Evolutionary conservation across 2,888 invertebrate species (phyloP).

Genomic region (Drepana falcataria): DNA sequence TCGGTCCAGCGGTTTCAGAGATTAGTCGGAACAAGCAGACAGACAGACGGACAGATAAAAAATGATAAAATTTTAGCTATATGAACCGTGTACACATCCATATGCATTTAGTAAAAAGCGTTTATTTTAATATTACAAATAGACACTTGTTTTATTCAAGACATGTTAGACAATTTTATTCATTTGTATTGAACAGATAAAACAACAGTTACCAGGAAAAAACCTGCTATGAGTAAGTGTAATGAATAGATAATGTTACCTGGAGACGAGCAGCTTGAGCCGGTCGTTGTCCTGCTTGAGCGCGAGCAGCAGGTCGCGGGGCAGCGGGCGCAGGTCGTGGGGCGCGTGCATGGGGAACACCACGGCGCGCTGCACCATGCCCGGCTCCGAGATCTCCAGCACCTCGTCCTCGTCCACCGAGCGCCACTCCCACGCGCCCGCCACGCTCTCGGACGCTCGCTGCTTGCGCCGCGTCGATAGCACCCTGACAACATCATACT

Average conservation of each 20-base stretch:
- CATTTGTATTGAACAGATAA: no score
- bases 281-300: constrained; percentile 50
- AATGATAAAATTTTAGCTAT: no score
- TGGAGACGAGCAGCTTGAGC: constrained; percentile 44
- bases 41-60: no score
- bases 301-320: constrained; percentile 34
- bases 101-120: no score
- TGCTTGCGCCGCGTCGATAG: constrained; percentile 53
- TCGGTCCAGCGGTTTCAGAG: no score
- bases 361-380: constrained; percentile 46
- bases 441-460: constrained; percentile 36
- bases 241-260: constrained; percentile 25
- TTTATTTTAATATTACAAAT: no score
- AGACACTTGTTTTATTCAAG: no score
- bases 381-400: constrained; percentile 50
- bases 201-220: no score
- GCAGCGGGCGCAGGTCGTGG: constrained; percentile 42
- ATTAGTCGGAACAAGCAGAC: no score
- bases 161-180: no score
- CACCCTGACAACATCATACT: constrained; percentile 31
- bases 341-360: constrained; percentile 64
- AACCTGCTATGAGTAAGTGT: no score
- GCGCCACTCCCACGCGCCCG: constrained; percentile 62
- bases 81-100: no score
- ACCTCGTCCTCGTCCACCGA: constrained; percentile 52